Evolutionary conservation across 2,888 invertebrate genomes (phyloP).

Genomic region (Physocephala rufipes): DNA sequence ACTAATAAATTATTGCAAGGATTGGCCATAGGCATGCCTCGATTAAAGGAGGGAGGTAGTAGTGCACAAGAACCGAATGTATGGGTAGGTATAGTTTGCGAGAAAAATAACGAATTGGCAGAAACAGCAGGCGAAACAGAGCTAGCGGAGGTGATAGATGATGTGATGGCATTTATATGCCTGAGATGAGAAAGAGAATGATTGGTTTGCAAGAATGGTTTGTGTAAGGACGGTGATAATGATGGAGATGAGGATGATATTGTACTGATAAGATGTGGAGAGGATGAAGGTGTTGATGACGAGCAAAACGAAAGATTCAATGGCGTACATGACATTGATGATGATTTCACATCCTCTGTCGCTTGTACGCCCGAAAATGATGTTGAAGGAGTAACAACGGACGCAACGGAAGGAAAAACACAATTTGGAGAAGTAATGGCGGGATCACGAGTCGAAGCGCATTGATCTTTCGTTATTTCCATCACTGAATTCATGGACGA

Average conservation of each 20-base stretch:
- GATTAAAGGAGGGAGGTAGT: conserved; percentile 57
- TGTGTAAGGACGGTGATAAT: conserved; percentile 15
- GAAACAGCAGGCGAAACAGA: conserved; percentile 29
- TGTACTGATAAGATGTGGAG: neutral
- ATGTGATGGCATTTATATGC: conserved; percentile 4
- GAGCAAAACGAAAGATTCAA: conserved; percentile 42
- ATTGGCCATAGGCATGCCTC: conserved; percentile 38
- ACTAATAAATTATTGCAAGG: conserved; percentile 6
- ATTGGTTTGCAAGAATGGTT: conserved; percentile 21
- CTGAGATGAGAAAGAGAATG: conserved; percentile 2
- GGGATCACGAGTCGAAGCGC: conserved; percentile 19
- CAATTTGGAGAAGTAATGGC: conserved; percentile 47
- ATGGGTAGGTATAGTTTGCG: conserved; percentile 58
- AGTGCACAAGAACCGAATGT: conserved; percentile 64
- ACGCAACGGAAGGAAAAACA: conserved; percentile 51
- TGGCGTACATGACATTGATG: conserved; percentile 36
- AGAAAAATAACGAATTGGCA: conserved; percentile 48
- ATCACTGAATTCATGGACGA: conserved; percentile 45
- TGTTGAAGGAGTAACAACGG: conserved; percentile 44
- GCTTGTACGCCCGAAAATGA: conserved; percentile 44
- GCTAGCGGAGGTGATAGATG: neutral
- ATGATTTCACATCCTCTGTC: conserved; percentile 34
- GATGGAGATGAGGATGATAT: conserved; percentile 8
- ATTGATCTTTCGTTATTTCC: conserved; percentile 18
- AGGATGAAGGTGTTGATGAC: neutral